phyloP scores from a whole-genome alignment of 2,888 invertebrate species.

The Torymus tubicola region DNA sequence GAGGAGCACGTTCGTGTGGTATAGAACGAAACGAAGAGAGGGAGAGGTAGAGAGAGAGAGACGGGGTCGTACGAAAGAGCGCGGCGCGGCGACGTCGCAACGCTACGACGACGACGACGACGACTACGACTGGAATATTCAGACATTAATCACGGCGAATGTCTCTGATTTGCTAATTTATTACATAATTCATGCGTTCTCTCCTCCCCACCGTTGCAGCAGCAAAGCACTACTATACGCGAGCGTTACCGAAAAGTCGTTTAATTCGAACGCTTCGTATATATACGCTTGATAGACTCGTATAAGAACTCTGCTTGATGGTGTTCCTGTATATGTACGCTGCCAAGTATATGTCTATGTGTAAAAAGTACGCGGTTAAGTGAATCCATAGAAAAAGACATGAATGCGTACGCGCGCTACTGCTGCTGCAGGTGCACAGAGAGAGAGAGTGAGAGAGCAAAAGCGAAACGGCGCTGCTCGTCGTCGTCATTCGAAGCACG shows the following conservation, averaged over 20 bases:
- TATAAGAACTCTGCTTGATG: no score
- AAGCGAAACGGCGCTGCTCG: neutral
- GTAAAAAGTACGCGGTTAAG: no score
- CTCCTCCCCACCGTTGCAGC: no score
- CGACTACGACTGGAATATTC: slow-evolving; percentile 59
- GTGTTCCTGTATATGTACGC: no score
- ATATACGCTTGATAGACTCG: no score
- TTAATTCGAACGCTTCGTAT: no score
- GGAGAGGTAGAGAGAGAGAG: slow-evolving; percentile 43
- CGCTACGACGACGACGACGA: neutral
- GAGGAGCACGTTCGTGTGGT: neutral
- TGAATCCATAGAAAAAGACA: no score
- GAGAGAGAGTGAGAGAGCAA: neutral
- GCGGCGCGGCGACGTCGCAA: slow-evolving; percentile 9
- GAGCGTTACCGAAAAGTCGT: no score
- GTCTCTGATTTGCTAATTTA: slow-evolving; percentile 64
- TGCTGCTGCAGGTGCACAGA: neutral
- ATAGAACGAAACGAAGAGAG: slow-evolving; percentile 1
- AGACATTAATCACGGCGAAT: slow-evolving; percentile 59
- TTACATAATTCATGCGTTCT: slow-evolving; percentile 67
- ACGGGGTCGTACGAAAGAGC: neutral
- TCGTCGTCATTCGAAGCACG: slow-evolving; percentile 70
- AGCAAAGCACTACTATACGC: no score
- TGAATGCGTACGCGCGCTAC: no score
- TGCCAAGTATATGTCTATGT: no score